Conservation (phyloP, 2,888 invertebrate species). For the Thumatha senex region DNA sequence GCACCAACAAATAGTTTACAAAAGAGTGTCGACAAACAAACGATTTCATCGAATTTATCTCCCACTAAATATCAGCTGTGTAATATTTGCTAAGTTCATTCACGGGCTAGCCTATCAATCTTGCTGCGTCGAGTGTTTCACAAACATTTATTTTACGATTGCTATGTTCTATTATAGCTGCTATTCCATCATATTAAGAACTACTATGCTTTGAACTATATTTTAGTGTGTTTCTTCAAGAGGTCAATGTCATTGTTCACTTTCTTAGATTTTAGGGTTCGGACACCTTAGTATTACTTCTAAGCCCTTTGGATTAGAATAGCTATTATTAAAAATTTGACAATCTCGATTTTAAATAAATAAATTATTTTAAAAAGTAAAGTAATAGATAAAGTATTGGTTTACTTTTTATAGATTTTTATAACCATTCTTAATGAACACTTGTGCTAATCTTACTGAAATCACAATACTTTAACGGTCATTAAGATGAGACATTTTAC, state of each 20-base stretch:
- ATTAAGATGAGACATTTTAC: too few species aligned
- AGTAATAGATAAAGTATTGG: too few species aligned
- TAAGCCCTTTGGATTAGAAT: slow-evolving; percentile 30
- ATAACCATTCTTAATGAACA: too few species aligned
- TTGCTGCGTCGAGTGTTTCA: slow-evolving; percentile 43
- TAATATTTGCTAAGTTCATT: slow-evolving; percentile 58
- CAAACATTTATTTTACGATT: slow-evolving; percentile 40
- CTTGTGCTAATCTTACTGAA: too few species aligned
- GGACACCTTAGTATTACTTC: slow-evolving; percentile 36
- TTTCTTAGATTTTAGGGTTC: slow-evolving; percentile 32
- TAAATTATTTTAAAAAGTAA: too few species aligned
- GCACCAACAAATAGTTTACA: slow-evolving; percentile 6
- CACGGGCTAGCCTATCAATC: slow-evolving; percentile 55
- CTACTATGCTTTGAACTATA: slow-evolving; percentile 22
- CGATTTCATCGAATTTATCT: slow-evolving; percentile 21
- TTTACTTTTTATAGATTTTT: too few species aligned
- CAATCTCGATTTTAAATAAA: too few species aligned
- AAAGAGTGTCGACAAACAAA: slow-evolving; percentile 7
- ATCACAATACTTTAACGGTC: too few species aligned
- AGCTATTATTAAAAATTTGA: too few species aligned
- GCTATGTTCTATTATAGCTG: slow-evolving; percentile 10
- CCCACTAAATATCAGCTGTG: slow-evolving; percentile 24
- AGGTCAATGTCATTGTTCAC: slow-evolving; percentile 32
- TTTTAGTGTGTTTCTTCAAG: slow-evolving; percentile 9
- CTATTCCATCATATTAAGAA: slow-evolving; percentile 22